A percentile compares a stretch with the other conserved stretches of the same genome.
Evolutionary conservation across 2,113 vertebrate genomes (phyloP).

Genomic region (Hystrix brachyura): DNA sequence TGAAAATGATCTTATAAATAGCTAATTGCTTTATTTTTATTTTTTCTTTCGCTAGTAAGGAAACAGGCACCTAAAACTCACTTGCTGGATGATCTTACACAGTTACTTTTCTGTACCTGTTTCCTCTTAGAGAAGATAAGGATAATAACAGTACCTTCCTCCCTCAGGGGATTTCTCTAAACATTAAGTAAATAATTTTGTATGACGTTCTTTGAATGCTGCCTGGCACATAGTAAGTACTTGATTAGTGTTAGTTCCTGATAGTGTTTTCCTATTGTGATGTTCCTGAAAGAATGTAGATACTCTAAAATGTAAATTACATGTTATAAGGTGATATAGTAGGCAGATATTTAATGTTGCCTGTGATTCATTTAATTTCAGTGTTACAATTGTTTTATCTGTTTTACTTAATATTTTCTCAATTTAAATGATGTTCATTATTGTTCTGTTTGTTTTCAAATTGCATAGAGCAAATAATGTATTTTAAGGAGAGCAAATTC

Average conservation of each 20-base stretch:
- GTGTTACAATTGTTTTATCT: background rate
- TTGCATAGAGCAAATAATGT: background rate
- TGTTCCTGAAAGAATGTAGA: background rate
- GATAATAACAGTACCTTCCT: background rate
- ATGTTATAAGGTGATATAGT: background rate
- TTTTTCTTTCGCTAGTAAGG: background rate
- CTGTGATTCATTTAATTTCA: background rate
- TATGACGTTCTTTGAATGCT: background rate
- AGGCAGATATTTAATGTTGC: background rate
- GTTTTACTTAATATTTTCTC: constrained; percentile 4
- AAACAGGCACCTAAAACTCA: background rate
- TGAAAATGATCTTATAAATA: background rate
- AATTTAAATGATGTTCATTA: constrained; percentile 2
- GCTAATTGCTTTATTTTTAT: background rate
- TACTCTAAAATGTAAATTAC: background rate
- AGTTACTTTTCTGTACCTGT: background rate
- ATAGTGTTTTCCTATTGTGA: background rate
- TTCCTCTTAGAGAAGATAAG: constrained; percentile 20
- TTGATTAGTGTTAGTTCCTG: background rate
- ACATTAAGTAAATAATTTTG: constrained; percentile 5
- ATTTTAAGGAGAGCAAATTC: background rate
- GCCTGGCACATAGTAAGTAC: background rate
- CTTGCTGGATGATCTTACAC: background rate
- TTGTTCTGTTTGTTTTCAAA: constrained; percentile 40
- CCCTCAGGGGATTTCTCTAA: background rate